A percentile compares a stretch with the other conserved stretches of the same genome.
phyloP scores from a whole-genome alignment of 2,888 invertebrate genomes.

The Harpagoxenus sublaevis region DNA sequence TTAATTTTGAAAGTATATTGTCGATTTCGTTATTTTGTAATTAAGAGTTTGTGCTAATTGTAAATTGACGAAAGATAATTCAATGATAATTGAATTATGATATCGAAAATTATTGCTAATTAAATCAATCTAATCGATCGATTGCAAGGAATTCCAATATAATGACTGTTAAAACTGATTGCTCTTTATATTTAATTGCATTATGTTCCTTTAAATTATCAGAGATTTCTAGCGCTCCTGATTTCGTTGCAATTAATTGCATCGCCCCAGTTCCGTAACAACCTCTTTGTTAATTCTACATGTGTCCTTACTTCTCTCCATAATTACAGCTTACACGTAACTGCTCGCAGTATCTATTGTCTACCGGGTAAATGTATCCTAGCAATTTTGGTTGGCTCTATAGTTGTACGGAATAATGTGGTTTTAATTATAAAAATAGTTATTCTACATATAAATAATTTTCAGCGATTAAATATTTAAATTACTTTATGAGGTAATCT shows the following conservation, averaged over 20 bases:
- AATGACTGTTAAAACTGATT: constrained; percentile 30
- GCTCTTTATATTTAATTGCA: constrained; percentile 26
- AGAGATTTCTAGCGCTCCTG: background rate
- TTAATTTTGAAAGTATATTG: background rate
- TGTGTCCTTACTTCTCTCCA: constrained; percentile 26
- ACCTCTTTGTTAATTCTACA: constrained; percentile 24
- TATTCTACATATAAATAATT: background rate
- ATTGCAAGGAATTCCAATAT: constrained; percentile 12
- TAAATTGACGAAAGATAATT: background rate
- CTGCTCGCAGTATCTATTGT: constrained; percentile 6
- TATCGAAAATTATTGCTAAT: constrained; percentile 26
- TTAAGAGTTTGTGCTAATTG: background rate
- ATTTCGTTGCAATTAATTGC: constrained; percentile 34
- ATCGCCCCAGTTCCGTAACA: constrained; percentile 22
- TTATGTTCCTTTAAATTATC: constrained; percentile 38
- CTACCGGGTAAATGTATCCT: constrained; percentile 12
- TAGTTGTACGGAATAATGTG: background rate
- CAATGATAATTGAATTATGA: constrained; percentile 24
- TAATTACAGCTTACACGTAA: constrained; percentile 25
- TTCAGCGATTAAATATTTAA: background rate
- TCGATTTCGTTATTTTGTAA: background rate
- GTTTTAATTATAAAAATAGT: background rate
- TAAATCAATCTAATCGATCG: constrained; percentile 1
- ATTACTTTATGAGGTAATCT: background rate
- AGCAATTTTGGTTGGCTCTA: background rate